Conservation (phyloP, 1,140 invertebrate genomes). For the Samia ricini region DNA sequence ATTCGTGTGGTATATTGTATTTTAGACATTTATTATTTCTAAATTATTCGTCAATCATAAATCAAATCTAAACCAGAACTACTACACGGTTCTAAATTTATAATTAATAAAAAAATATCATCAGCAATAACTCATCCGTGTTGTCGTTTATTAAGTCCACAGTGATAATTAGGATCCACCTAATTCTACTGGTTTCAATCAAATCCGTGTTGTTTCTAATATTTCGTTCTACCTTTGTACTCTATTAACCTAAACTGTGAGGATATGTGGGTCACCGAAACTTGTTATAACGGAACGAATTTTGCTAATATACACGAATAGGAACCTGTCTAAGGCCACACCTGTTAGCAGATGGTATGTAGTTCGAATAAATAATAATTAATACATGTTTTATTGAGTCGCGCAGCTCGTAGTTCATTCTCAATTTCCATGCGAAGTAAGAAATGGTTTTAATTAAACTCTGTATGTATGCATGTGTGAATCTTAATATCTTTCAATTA, state of each 20-base stretch:
- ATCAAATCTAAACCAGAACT: neutral
- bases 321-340: conserved; percentile 57
- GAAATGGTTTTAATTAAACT: conserved; percentile 25
- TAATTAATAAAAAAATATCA: neutral
- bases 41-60: neutral
- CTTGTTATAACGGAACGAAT: conserved; percentile 61
- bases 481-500: neutral
- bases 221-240: conserved; percentile 3
- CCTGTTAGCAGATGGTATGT: conserved; percentile 42
- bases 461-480: neutral
- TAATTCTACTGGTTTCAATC: neutral
- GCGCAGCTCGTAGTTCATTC: conserved; percentile 34
- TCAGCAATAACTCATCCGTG: neutral
- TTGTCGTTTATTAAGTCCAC: neutral
- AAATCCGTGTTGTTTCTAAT: neutral
- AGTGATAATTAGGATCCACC: neutral
- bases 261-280: conserved; percentile 58
- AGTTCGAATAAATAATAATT: conserved; percentile 55
- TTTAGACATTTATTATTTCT: too few species aligned
- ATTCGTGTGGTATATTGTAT: neutral
- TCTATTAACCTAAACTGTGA: conserved; percentile 10
- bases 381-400: conserved; percentile 40
- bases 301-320: conserved; percentile 55
- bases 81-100: neutral
- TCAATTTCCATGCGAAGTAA: conserved; percentile 13